Percentiles rank a stretch among this genome's conserved stretches.
These are phyloP conservation scores for Hydrotaea diabolus DNA, from an alignment of 2,888 invertebrate genomes.

Conservation along the genomic window DNA sequence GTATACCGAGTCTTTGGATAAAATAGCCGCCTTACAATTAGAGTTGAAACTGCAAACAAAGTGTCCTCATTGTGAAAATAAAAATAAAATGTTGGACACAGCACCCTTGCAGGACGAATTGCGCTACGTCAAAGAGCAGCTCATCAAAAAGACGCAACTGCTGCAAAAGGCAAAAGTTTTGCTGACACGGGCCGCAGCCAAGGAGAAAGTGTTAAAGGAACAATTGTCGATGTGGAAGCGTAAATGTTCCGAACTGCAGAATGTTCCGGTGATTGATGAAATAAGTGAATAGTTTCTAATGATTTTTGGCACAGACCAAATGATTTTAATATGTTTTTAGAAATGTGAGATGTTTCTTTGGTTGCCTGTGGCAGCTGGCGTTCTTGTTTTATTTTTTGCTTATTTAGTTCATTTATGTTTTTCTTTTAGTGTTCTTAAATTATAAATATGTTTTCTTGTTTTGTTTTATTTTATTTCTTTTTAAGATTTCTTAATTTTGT, in stretches of 20 bases:
- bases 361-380: not conserved
- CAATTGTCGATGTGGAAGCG: slow-evolving; percentile 81
- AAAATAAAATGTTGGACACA: slow-evolving; percentile 56
- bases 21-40: slow-evolving; percentile 76
- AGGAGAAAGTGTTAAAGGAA: slow-evolving; percentile 84
- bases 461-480: slow-evolving; percentile 29
- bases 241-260: slow-evolving; percentile 80
- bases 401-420: slow-evolving; percentile 28
- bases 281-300: slow-evolving; percentile 78
- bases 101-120: slow-evolving; percentile 79
- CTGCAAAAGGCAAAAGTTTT: slow-evolving; percentile 85
- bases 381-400: slow-evolving; percentile 26
- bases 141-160: slow-evolving; percentile 84
- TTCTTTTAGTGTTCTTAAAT: slow-evolving; percentile 24
- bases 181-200: slow-evolving; percentile 84
- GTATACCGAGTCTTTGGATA: slow-evolving; percentile 76
- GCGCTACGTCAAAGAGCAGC: slow-evolving; percentile 82
- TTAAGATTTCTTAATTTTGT: not conserved
- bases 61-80: slow-evolving; percentile 71
- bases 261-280: slow-evolving; percentile 81
- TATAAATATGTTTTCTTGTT: not conserved
- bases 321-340: slow-evolving; percentile 50
- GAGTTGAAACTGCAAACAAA: slow-evolving; percentile 75
- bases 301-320: not conserved
- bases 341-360: slow-evolving; percentile 30